Conservation (phyloP, 2,888 invertebrate genomes). For the Hypselothyrea guttata region DNA sequence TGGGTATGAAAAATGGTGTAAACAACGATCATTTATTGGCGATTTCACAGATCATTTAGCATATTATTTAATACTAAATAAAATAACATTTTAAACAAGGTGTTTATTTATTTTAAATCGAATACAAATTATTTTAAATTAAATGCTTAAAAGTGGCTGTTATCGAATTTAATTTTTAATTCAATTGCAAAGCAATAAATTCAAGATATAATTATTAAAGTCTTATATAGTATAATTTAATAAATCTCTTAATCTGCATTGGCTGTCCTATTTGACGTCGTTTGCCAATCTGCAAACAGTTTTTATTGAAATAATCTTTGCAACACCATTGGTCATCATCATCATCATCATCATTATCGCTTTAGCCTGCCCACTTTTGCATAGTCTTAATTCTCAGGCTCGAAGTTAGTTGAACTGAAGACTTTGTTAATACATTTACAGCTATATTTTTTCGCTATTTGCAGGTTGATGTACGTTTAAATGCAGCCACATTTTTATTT, state of each 20-base stretch:
- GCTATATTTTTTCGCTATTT: background rate
- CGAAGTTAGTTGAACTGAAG: conserved; percentile 9
- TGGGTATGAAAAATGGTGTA: background rate
- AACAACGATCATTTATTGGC: too few relatives aligned
- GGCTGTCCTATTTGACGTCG: conserved; percentile 6
- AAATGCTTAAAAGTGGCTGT: too few relatives aligned
- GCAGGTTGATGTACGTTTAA: conserved; percentile 70
- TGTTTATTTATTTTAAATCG: too few relatives aligned
- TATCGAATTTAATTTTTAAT: too few relatives aligned
- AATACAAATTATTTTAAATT: too few relatives aligned
- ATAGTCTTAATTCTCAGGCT: conserved; percentile 38
- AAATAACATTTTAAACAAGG: too few relatives aligned
- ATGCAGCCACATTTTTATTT: conserved; percentile 61
- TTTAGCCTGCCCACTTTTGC: conserved; percentile 2
- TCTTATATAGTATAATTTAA: background rate
- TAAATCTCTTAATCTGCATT: background rate
- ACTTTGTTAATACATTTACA: background rate
- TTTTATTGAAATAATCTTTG: conserved; percentile 9
- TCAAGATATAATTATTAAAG: too few relatives aligned
- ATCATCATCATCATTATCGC: background rate
- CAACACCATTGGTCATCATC: conserved; percentile 14
- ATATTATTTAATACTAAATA: too few relatives aligned
- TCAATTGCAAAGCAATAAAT: too few relatives aligned
- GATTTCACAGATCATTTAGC: too few relatives aligned
- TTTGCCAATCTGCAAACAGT: conserved; percentile 9